Conservation (phyloP, 2,888 invertebrate genomes). For the Parasteatoda lunata region DNA sequence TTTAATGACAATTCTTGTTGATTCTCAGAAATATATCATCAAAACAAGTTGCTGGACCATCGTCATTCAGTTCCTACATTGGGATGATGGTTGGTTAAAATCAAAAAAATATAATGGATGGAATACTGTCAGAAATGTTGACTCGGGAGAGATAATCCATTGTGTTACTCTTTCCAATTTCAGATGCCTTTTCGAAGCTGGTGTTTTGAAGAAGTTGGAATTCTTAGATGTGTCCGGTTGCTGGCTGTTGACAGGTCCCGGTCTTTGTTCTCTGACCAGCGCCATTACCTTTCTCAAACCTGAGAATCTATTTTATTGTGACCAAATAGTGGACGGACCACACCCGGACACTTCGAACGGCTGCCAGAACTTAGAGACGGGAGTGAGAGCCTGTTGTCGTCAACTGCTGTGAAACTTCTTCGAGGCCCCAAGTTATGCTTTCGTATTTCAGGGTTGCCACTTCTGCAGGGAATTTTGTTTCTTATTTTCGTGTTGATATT, state of each 20-base stretch:
- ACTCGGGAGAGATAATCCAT: background rate
- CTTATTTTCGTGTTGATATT: no score
- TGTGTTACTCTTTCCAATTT: background rate
- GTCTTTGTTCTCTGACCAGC: slow-evolving; percentile 67
- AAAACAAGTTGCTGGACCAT: no score
- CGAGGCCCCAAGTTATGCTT: no score
- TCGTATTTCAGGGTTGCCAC: no score
- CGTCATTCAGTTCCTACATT: no score
- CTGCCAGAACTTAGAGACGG: slow-evolving; percentile 71
- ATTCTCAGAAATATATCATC: no score
- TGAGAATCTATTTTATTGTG: slow-evolving; percentile 71
- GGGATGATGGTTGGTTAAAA: no score
- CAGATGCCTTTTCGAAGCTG: slow-evolving; percentile 58
- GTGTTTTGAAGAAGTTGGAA: slow-evolving; percentile 53
- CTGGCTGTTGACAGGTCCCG: slow-evolving; percentile 69
- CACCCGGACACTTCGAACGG: slow-evolving; percentile 71
- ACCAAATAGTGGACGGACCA: slow-evolving; percentile 71
- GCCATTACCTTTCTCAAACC: slow-evolving; percentile 68
- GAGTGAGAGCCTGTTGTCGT: slow-evolving; percentile 70
- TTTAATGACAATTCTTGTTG: no score
- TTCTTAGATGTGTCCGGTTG: slow-evolving; percentile 72
- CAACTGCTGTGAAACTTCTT: background rate
- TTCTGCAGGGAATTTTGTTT: no score
- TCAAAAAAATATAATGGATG: no score
- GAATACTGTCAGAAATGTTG: no score